phyloP scores from a whole-genome alignment of 23 tunicate species.

The Styela plicata region DNA sequence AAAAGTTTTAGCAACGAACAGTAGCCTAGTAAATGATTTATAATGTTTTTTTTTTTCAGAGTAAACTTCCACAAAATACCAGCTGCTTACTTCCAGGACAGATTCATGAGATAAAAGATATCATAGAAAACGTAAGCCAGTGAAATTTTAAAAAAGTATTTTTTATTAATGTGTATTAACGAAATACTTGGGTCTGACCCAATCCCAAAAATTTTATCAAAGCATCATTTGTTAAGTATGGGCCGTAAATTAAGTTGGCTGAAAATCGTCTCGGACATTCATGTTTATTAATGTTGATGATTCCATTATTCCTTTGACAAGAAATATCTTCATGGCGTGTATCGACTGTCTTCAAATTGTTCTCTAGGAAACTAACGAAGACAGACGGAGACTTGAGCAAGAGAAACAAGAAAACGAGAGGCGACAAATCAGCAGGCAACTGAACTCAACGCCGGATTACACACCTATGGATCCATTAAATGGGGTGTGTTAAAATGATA shows the following conservation, averaged over 20 bases:
- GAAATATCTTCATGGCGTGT: no score
- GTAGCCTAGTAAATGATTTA: not conserved
- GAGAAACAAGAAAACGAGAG: not conserved
- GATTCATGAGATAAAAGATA: slow-evolving; percentile 27
- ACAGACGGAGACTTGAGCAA: not conserved
- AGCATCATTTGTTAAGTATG: no score
- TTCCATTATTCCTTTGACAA: no score
- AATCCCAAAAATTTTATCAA: no score
- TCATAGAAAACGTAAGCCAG: slow-evolving; percentile 14
- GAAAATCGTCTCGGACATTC: no score
- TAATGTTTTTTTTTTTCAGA: not conserved
- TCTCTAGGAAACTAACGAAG: not conserved
- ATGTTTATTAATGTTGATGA: no score
- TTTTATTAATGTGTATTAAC: no score
- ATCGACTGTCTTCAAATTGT: no score
- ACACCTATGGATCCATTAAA: not conserved
- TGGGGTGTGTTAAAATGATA: no score
- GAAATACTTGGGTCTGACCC: no score
- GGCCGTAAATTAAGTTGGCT: no score
- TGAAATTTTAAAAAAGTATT: no score
- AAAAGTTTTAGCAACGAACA: not conserved
- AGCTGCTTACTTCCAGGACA: slow-evolving; percentile 13
- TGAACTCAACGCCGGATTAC: not conserved
- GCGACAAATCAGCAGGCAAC: not conserved
- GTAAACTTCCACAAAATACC: not conserved